Evolutionary conservation across 2,888 invertebrate genomes (phyloP).

Genomic region (Latheticus oryzae): DNA sequence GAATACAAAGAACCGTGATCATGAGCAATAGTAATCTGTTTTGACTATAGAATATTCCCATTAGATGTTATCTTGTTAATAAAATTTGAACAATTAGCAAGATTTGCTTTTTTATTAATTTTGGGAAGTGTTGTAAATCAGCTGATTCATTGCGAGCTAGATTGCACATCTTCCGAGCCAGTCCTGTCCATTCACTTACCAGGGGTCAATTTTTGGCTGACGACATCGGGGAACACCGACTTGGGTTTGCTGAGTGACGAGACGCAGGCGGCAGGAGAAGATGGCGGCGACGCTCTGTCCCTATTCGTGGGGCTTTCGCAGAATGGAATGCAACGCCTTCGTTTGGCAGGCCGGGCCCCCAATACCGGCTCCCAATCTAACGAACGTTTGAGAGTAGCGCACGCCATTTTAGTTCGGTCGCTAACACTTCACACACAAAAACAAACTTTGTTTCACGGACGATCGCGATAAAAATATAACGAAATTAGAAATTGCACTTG

Average conservation of each 20-base stretch:
- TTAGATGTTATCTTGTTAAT: too few relatives aligned
- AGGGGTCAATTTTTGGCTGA: slow-evolving; percentile 87
- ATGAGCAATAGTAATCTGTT: too few relatives aligned
- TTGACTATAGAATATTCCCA: too few relatives aligned
- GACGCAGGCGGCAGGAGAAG: slow-evolving; percentile 47
- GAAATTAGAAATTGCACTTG: slow-evolving; percentile 28
- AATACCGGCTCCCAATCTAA: slow-evolving; percentile 94
- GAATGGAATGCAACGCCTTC: slow-evolving; percentile 92
- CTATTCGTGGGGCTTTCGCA: slow-evolving; percentile 72
- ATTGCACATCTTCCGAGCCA: slow-evolving; percentile 3
- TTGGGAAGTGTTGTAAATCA: too few relatives aligned
- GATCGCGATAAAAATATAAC: slow-evolving; percentile 32
- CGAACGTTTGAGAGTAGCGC: slow-evolving; percentile 95
- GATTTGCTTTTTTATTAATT: too few relatives aligned
- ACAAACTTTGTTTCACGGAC: slow-evolving; percentile 71
- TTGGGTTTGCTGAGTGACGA: slow-evolving; percentile 67
- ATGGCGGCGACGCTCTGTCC: slow-evolving; percentile 57
- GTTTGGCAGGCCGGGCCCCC: slow-evolving; percentile 87
- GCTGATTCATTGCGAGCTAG: too few relatives aligned
- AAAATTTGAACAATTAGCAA: too few relatives aligned
- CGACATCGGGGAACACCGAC: slow-evolving; percentile 85
- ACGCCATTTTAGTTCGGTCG: slow-evolving; percentile 83
- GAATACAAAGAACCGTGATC: slow-evolving; percentile 56
- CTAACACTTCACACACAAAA: slow-evolving; percentile 60
- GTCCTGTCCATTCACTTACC: slow-evolving; percentile 73